These are phyloP conservation scores for Cyprinodon brontotheroides DNA, from an alignment of 2,113 vertebrate species.

Conservation along the genomic window DNA sequence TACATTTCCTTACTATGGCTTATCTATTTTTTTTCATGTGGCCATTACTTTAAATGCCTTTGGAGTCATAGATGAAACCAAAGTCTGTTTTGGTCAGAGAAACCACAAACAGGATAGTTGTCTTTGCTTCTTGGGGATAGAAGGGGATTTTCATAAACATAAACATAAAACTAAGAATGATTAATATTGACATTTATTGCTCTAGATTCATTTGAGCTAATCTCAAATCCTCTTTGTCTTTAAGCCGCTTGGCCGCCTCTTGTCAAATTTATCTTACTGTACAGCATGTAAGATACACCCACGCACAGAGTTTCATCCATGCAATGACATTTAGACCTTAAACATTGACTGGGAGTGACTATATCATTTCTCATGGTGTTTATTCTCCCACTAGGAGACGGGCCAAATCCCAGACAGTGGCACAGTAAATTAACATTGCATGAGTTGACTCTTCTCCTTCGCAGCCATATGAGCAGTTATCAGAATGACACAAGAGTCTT, in stretches of 20 bases:
- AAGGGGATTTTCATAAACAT: slow-evolving; percentile 40
- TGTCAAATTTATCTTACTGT: slow-evolving; percentile 66
- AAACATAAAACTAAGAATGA: slow-evolving; percentile 54
- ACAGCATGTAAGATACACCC: slow-evolving; percentile 43
- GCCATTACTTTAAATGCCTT: slow-evolving; percentile 65
- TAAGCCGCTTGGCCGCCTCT: slow-evolving; percentile 58
- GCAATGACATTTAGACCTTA: slow-evolving; percentile 67
- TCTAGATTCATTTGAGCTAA: slow-evolving; percentile 64
- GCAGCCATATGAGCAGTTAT: slow-evolving; percentile 62
- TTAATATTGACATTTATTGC: slow-evolving; percentile 69
- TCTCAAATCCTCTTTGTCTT: slow-evolving; percentile 58
- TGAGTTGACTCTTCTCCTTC: slow-evolving; percentile 50
- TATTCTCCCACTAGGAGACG: slow-evolving; percentile 59
- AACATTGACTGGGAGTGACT: slow-evolving; percentile 55
- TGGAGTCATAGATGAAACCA: slow-evolving; percentile 52
- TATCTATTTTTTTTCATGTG: slow-evolving; percentile 64
- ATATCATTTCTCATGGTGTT: slow-evolving; percentile 55
- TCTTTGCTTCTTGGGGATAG: slow-evolving; percentile 37
- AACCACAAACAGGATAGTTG: slow-evolving; percentile 40
- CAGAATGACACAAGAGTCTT: slow-evolving; percentile 65
- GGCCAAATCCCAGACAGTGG: slow-evolving; percentile 48
- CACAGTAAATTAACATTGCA: slow-evolving; percentile 55
- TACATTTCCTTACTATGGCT: slow-evolving; percentile 49
- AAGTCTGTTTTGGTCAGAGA: slow-evolving; percentile 53
- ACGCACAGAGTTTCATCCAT: slow-evolving; percentile 54